phyloP scores from a whole-genome alignment of 2,888 invertebrate genomes.

The Troglohyphantes excavatus region DNA sequence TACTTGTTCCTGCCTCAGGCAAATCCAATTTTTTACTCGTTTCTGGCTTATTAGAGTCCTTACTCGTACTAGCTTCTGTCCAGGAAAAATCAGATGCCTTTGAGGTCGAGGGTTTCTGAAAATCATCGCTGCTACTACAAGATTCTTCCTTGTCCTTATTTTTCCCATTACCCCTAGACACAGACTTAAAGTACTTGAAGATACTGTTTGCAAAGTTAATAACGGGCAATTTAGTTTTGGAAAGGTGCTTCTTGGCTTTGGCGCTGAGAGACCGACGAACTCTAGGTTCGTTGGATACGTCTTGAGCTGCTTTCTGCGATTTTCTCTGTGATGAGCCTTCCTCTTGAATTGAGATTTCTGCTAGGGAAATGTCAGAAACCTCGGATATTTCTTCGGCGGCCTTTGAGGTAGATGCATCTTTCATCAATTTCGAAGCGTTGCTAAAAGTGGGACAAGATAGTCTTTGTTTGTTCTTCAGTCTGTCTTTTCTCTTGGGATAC shows the following conservation, averaged over 20 bases:
- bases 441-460: constrained; percentile 12
- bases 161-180: background rate
- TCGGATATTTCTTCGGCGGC: background rate
- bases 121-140: background rate
- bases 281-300: background rate
- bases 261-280: background rate
- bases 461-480: background rate
- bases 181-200: constrained; percentile 10
- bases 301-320: background rate
- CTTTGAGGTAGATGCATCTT: background rate
- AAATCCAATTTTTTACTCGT: no score
- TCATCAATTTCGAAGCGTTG: constrained; percentile 46
- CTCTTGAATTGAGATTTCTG: background rate
- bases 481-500: constrained; percentile 11
- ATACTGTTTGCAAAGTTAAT: background rate
- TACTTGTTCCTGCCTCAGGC: no score
- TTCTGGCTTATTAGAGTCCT: background rate
- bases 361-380: background rate
- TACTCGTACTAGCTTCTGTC: background rate
- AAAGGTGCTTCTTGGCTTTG: background rate
- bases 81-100: background rate
- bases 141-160: background rate
- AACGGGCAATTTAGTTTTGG: background rate
- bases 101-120: background rate
- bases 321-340: background rate